These are phyloP conservation scores for Sycophaga agraensis DNA, from an alignment of 1,140 invertebrate genomes.

Conservation along the genomic window DNA sequence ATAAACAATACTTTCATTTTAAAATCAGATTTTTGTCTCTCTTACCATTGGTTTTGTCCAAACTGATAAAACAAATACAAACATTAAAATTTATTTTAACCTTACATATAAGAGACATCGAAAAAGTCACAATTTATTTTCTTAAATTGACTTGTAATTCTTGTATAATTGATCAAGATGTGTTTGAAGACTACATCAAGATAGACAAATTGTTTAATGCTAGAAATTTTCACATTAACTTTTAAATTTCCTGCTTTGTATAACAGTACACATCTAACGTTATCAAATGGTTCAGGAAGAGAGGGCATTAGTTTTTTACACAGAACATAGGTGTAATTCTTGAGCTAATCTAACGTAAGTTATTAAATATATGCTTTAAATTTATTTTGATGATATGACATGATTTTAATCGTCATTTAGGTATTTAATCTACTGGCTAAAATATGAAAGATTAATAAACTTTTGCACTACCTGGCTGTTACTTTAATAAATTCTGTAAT, in stretches of 20 bases:
- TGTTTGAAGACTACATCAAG: conserved; percentile 6
- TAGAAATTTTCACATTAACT: conserved; percentile 2
- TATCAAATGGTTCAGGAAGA: conserved; percentile 33
- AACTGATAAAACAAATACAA: conserved; percentile 25
- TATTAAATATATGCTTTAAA: conserved; percentile 34
- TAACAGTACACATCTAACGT: conserved; percentile 38
- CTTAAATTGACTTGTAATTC: background rate
- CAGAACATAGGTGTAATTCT: conserved; percentile 43
- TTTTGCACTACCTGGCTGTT: conserved; percentile 24
- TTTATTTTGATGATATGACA: conserved; percentile 43
- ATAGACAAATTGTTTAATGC: conserved; percentile 15
- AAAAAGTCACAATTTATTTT: conserved; percentile 19
- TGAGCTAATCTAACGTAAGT: conserved; percentile 38
- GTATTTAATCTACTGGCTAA: background rate
- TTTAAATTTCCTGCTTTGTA: conserved; percentile 30
- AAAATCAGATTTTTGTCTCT: conserved; percentile 7
- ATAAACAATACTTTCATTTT: too few relatives aligned
- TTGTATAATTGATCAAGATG: background rate
- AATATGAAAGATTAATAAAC: conserved; percentile 22
- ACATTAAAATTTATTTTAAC: conserved; percentile 19
- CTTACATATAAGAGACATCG: conserved; percentile 31
- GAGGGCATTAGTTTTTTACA: conserved; percentile 10
- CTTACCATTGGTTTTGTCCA: conserved; percentile 1
- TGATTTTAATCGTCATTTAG: conserved; percentile 15
- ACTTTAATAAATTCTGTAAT: background rate